Evolutionary conservation across 1,140 invertebrate genomes (phyloP).

Genomic region (Bombyx mori): ASM3026992v2 NC_085128.1:2334001-2334500

Average conservation of each 20-base stretch:
- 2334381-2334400: background rate
- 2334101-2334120: too few species aligned
- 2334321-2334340: constrained; percentile 54
- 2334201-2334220: constrained; percentile 44
- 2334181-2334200: background rate
- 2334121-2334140: too few species aligned
- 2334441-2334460: background rate
- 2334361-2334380: constrained; percentile 45
- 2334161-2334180: background rate
- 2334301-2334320: constrained; percentile 71
- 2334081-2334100: too few species aligned
- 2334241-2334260: constrained; percentile 72
- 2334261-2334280: constrained; percentile 74
- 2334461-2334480: background rate
- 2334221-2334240: constrained; percentile 73
- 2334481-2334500: background rate
- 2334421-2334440: background rate
- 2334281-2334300: constrained; percentile 72
- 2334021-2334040: too few species aligned
- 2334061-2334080: too few species aligned
- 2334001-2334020: too few species aligned
- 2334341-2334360: constrained; percentile 63
- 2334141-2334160: background rate
- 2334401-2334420: background rate
- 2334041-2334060: too few species aligned